Conservation (phyloP, 1,140 invertebrate genomes). For the Sinella curviseta region DNA sequence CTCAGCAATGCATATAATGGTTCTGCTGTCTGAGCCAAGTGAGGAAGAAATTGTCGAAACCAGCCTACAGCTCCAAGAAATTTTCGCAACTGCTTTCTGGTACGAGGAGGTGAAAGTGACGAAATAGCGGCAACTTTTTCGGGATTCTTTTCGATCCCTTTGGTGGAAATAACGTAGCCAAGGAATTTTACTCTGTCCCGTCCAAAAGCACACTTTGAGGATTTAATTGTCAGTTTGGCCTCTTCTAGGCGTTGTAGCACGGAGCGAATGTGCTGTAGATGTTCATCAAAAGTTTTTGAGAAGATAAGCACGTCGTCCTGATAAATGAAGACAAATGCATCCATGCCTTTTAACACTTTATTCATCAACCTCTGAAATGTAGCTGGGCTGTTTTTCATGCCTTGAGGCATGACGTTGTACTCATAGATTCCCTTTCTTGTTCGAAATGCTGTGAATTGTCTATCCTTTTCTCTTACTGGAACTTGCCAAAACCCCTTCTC, state of each 20-base stretch:
- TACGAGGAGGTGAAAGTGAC: too few relatives aligned
- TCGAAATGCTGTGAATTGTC: slow-evolving; percentile 57
- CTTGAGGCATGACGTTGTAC: slow-evolving; percentile 53
- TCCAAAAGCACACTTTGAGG: not conserved
- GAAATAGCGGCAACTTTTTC: too few relatives aligned
- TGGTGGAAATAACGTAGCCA: too few relatives aligned
- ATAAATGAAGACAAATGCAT: slow-evolving; percentile 47
- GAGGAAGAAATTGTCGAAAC: too few relatives aligned
- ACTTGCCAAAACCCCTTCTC: slow-evolving; percentile 51
- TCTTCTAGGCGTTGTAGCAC: not conserved
- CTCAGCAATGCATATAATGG: too few relatives aligned
- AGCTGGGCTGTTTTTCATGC: slow-evolving; percentile 52
- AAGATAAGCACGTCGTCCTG: slow-evolving; percentile 50
- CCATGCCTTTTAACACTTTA: slow-evolving; percentile 35
- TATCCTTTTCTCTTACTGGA: slow-evolving; percentile 41
- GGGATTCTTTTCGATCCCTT: too few relatives aligned
- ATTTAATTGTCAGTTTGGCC: not conserved
- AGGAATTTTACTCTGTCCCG: not conserved
- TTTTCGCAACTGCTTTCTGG: too few relatives aligned
- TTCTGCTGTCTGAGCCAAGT: too few relatives aligned
- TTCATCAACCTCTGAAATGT: slow-evolving; percentile 55
- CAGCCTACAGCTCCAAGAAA: too few relatives aligned
- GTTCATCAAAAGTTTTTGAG: slow-evolving; percentile 28
- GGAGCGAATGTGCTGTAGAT: slow-evolving; percentile 1
- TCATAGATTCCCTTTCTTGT: slow-evolving; percentile 53